A percentile compares a stretch with the other conserved stretches of the same genome.
Evolutionary conservation across 2,888 invertebrate species (phyloP).

Genomic region (Ormyrus nitidulus): DNA sequence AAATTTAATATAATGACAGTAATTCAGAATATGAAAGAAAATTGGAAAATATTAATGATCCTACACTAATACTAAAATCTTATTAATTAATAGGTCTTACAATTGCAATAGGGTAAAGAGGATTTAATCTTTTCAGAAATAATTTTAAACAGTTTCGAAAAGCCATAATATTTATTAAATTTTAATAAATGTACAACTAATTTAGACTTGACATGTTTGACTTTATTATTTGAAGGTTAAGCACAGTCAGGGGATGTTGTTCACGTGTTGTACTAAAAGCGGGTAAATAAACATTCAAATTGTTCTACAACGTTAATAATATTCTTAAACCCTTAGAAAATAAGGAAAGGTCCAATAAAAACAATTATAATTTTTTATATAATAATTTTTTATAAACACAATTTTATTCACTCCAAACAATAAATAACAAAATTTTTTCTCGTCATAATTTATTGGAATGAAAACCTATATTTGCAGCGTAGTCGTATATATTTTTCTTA

Average conservation of each 20-base stretch:
- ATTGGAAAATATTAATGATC: neutral
- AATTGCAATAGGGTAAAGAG: slow-evolving; percentile 36
- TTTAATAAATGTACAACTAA: slow-evolving; percentile 15
- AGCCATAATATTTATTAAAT: slow-evolving; percentile 27
- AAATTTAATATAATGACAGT: slow-evolving; percentile 3
- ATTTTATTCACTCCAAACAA: slow-evolving; percentile 65
- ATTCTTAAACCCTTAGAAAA: neutral
- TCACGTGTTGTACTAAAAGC: neutral
- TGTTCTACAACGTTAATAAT: neutral
- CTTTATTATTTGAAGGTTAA: slow-evolving; percentile 44
- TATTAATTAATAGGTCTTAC: slow-evolving; percentile 34
- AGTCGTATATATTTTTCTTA: slow-evolving; percentile 36
- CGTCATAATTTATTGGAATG: slow-evolving; percentile 62
- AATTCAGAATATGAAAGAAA: slow-evolving; percentile 14
- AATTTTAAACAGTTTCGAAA: slow-evolving; percentile 42
- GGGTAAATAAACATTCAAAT: neutral
- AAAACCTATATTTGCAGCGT: slow-evolving; percentile 54
- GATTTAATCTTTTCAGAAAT: slow-evolving; percentile 41
- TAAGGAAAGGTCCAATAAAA: neutral
- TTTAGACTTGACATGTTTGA: slow-evolving; percentile 28
- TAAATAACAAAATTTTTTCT: slow-evolving; percentile 62
- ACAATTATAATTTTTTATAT: neutral
- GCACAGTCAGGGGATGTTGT: slow-evolving; percentile 25
- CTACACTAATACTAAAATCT: neutral
- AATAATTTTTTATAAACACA: slow-evolving; percentile 57